Evolutionary conservation across 2,888 invertebrate genomes (phyloP).

Genomic region (Lasioglossum oenotherae): DNA sequence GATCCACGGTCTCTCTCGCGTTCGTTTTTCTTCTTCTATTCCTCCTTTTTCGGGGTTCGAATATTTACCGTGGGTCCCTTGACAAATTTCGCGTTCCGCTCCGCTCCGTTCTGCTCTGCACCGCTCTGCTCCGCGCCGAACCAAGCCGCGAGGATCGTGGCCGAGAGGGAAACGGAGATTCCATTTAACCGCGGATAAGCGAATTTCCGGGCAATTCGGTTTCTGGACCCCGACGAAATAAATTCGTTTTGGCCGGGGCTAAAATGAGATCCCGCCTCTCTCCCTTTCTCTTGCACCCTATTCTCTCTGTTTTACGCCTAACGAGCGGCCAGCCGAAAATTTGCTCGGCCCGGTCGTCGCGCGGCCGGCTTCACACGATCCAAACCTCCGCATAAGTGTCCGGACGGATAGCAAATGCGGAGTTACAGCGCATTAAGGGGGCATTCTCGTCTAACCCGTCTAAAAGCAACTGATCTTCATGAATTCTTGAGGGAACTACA

Average conservation of each 20-base stretch:
- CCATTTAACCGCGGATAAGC: conserved; percentile 55
- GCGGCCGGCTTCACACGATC: not conserved
- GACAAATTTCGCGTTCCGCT: conserved; percentile 33
- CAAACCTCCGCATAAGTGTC: not conserved
- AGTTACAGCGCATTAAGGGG: not conserved
- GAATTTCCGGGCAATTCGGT: conserved; percentile 54
- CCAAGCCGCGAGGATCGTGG: not conserved
- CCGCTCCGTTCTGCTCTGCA: not conserved
- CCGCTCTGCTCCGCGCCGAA: not conserved
- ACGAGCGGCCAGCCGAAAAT: conserved; percentile 37
- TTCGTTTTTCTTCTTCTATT: not conserved
- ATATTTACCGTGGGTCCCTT: conserved; percentile 32
- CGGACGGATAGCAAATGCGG: not conserved
- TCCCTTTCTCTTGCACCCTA: not conserved
- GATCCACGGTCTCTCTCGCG: not conserved
- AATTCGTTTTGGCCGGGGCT: conserved; percentile 36
- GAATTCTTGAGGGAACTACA: not conserved
- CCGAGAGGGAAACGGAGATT: conserved; percentile 27
- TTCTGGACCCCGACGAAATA: conserved; percentile 34
- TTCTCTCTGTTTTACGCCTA: conserved; percentile 20
- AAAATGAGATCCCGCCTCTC: conserved; percentile 18
- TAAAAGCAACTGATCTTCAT: conserved; percentile 2
- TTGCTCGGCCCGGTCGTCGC: not conserved
- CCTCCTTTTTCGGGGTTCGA: not conserved
- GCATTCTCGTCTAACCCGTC: not conserved